These are phyloP conservation scores for Trissolcus brochymenae DNA, from an alignment of 2,888 invertebrate species.

Conservation along the genomic window DNA sequence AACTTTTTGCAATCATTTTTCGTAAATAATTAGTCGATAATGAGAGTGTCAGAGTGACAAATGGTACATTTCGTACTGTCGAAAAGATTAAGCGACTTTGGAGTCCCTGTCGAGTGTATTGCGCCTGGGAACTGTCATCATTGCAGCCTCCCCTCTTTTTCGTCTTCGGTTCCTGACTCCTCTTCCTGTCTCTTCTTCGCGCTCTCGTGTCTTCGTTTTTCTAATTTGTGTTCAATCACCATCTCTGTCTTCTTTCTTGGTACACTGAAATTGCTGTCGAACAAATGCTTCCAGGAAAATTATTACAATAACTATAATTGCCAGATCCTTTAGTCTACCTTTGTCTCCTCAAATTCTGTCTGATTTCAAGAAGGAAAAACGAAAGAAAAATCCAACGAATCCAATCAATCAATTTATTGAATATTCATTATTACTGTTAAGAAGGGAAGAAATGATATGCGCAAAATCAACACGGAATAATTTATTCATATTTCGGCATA, in stretches of 20 bases:
- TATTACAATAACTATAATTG: conserved; percentile 55
- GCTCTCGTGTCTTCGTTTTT: conserved; percentile 51
- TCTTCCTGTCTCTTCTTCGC: conserved; percentile 56
- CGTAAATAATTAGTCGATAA: not conserved
- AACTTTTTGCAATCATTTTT: conserved; percentile 30
- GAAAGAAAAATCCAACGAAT: not conserved
- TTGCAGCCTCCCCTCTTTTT: conserved; percentile 58
- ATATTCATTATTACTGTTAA: too few species aligned
- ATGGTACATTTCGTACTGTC: not conserved
- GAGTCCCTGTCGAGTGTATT: conserved; percentile 58
- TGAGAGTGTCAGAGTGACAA: not conserved
- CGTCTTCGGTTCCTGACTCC: conserved; percentile 57
- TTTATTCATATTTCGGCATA: conserved; percentile 24
- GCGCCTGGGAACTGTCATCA: conserved; percentile 64
- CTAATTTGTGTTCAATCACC: conserved; percentile 47
- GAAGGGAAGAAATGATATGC: not conserved
- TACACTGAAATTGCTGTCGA: conserved; percentile 64
- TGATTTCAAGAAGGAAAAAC: not conserved
- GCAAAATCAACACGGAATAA: conserved; percentile 35
- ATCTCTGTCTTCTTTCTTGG: conserved; percentile 64
- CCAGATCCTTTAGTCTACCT: not conserved
- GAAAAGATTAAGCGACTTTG: conserved; percentile 44
- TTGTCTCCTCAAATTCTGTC: not conserved
- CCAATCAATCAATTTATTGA: not conserved
- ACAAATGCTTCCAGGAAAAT: conserved; percentile 69